phyloP scores from a whole-genome alignment of 1,140 invertebrate species.

The Camponotus vicinus region DNA sequence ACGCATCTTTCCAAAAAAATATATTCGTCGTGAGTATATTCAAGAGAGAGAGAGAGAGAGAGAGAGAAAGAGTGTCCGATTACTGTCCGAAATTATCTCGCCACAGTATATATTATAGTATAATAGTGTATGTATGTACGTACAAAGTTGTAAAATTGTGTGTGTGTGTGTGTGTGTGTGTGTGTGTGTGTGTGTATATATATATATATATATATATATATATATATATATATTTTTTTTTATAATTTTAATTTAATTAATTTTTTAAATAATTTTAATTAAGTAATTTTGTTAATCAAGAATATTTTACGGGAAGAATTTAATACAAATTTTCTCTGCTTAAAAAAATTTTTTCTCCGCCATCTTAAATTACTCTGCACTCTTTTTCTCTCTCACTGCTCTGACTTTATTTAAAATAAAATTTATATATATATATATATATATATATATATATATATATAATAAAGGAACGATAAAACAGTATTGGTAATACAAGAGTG shows the following conservation, averaged over 20 bases:
- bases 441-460: not conserved
- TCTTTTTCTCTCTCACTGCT: no score
- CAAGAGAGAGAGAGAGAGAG: slow-evolving; percentile 14
- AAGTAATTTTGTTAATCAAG: not conserved
- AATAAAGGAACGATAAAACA: not conserved
- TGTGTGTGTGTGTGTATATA: no score
- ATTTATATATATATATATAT: not conserved
- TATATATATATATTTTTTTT: no score
- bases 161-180: no score
- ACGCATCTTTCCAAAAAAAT: slow-evolving; percentile 44
- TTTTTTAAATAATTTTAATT: no score
- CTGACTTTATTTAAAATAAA: not conserved
- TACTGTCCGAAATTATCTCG: not conserved
- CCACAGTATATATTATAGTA: not conserved
- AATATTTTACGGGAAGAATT: not conserved
- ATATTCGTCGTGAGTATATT: not conserved
- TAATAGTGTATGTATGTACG: not conserved
- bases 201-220: not conserved
- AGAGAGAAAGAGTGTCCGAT: slow-evolving; percentile 10
- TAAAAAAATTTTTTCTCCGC: not conserved
- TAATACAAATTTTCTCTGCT: not conserved
- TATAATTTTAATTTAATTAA: no score
- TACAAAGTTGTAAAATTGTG: not conserved
- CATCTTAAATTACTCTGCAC: not conserved
- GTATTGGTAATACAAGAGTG: not conserved